Percentiles rank a stretch among this genome's conserved stretches.
Evolutionary conservation across 2,888 invertebrate species (phyloP).

Genomic region (Gandaritis pyraliata): DNA sequence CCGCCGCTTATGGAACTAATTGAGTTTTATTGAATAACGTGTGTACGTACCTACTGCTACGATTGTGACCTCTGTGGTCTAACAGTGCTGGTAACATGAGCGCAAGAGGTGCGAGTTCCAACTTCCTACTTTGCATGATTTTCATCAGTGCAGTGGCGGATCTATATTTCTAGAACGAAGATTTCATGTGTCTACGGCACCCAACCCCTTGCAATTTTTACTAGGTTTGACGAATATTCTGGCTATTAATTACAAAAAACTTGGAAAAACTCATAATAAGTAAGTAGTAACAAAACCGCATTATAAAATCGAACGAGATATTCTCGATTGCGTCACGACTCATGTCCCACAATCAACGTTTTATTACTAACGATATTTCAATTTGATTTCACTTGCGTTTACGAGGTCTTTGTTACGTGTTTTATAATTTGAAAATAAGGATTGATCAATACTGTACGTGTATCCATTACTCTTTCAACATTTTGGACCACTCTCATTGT

Average conservation of each 20-base stretch:
- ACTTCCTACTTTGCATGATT: too few species aligned
- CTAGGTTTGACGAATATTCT: too few species aligned
- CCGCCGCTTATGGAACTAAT: slow-evolving; percentile 30
- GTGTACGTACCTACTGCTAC: not conserved
- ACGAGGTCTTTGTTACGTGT: slow-evolving; percentile 24
- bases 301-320: slow-evolving; percentile 33
- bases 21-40: slow-evolving; percentile 29
- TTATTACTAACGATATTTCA: slow-evolving; percentile 23
- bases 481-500: not conserved
- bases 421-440: slow-evolving; percentile 1
- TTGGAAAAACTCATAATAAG: too few species aligned
- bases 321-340: slow-evolving; percentile 21
- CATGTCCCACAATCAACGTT: slow-evolving; percentile 17
- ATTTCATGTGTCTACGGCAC: too few species aligned
- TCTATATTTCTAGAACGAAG: too few species aligned
- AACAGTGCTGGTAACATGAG: too few species aligned
- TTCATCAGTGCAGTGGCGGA: too few species aligned
- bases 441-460: slow-evolving; percentile 17
- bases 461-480: slow-evolving; percentile 6
- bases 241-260: too few species aligned
- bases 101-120: too few species aligned
- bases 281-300: slow-evolving; percentile 37
- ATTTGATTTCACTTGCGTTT: slow-evolving; percentile 32
- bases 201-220: too few species aligned
- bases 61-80: too few species aligned